Conservation (phyloP, 2,797 vertebrate species). For the Simalia tracyae region DNA sequence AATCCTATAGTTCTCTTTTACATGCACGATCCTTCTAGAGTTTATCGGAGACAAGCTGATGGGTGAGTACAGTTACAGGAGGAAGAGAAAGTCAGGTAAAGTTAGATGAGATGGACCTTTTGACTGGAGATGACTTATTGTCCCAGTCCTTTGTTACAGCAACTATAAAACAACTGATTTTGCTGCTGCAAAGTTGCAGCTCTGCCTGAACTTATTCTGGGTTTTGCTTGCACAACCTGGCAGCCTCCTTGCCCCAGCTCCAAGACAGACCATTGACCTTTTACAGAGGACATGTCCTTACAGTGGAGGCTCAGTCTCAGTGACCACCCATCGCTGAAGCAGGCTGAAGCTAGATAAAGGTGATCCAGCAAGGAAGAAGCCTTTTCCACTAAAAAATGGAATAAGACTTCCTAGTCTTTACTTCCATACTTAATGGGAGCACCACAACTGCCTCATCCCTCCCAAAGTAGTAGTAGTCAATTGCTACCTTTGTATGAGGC, state of each 20-base stretch:
- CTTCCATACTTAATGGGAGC: neutral
- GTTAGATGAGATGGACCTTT: neutral
- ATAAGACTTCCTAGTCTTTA: neutral
- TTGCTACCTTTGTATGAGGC: neutral
- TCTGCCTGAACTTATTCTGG: no score
- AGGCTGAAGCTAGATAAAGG: neutral
- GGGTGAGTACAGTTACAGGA: neutral
- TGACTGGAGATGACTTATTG: neutral
- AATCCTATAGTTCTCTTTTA: neutral
- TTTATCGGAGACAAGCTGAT: neutral
- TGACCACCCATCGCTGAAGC: neutral
- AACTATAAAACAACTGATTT: neutral
- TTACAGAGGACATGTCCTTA: neutral
- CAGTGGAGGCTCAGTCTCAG: neutral
- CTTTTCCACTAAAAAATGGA: neutral
- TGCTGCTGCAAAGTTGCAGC: neutral
- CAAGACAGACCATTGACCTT: neutral
- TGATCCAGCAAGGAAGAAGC: neutral
- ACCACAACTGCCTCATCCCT: neutral
- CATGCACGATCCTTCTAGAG: neutral
- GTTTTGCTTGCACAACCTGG: neutral
- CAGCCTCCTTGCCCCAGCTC: neutral
- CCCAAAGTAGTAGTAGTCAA: neutral
- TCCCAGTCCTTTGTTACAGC: neutral
- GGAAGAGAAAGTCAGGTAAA: neutral